phyloP scores from a whole-genome alignment of 1,140 invertebrate genomes.

The Atta cephalotes region DNA sequence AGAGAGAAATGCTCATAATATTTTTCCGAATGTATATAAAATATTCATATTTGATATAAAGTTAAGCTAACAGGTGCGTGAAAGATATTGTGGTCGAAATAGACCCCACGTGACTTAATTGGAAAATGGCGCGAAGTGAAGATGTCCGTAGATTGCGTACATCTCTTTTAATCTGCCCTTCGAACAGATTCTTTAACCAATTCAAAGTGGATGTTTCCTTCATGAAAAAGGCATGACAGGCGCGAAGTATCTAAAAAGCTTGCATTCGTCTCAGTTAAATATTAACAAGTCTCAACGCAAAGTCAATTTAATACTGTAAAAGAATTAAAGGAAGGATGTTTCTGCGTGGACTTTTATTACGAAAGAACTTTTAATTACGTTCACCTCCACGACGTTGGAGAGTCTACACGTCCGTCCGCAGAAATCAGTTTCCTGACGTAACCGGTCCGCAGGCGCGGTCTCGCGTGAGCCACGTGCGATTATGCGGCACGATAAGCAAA shows the following conservation, averaged over 20 bases:
- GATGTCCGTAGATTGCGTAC: too few species aligned
- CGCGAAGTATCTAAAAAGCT: slow-evolving; percentile 4
- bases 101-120: too few species aligned
- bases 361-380: slow-evolving; percentile 9
- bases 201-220: too few species aligned
- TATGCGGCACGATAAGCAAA: slow-evolving; percentile 59
- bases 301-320: background rate
- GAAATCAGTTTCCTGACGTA: slow-evolving; percentile 69
- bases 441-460: slow-evolving; percentile 35
- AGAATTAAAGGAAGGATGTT: background rate
- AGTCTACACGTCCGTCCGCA: background rate
- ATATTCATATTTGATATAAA: too few species aligned
- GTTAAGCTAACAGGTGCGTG: too few species aligned
- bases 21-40: too few species aligned
- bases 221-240: too few species aligned
- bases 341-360: background rate
- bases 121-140: too few species aligned
- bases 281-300: background rate
- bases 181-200: too few species aligned
- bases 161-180: too few species aligned
- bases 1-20: too few species aligned
- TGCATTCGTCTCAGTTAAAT: background rate
- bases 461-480: slow-evolving; percentile 57
- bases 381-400: background rate
- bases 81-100: too few species aligned